These are phyloP conservation scores for Coregonus clupeaformis DNA, from an alignment of 2,113 vertebrate genomes.

Conservation along the genomic window DNA sequence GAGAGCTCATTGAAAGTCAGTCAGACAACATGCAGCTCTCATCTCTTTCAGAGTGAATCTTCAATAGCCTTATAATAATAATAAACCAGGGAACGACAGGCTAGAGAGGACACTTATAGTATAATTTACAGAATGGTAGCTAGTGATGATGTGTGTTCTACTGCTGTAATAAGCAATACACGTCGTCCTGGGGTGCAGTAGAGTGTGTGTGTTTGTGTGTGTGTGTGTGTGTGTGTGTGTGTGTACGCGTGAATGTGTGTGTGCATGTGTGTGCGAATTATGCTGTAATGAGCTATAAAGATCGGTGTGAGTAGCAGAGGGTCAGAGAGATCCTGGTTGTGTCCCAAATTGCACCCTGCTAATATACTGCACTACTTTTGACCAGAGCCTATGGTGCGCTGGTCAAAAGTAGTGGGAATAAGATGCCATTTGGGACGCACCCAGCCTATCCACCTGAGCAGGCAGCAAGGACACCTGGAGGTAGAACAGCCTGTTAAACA, in stretches of 20 bases:
- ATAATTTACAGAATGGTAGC: neutral
- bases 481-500: slow-evolving; percentile 88
- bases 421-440: too few relatives aligned
- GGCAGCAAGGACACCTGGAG: slow-evolving; percentile 89
- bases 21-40: neutral
- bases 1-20: neutral
- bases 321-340: slow-evolving; percentile 67
- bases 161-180: too few relatives aligned
- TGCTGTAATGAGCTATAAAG: slow-evolving; percentile 58
- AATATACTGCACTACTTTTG: too few relatives aligned
- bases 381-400: too few relatives aligned
- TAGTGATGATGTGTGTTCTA: neutral
- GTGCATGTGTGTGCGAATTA: neutral
- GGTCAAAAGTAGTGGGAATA: too few relatives aligned
- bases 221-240: too few relatives aligned
- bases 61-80: neutral
- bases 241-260: too few relatives aligned
- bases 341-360: too few relatives aligned
- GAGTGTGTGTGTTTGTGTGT: too few relatives aligned
- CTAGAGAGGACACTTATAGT: neutral
- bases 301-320: slow-evolving; percentile 55
- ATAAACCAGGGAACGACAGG: neutral
- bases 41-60: too few relatives aligned
- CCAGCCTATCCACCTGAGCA: slow-evolving; percentile 72
- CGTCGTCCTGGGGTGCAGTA: too few relatives aligned